A percentile compares a stretch with the other conserved stretches of the same genome.
Evolutionary conservation across 2,888 invertebrate genomes (phyloP).

Genomic region (Eueremaeus valkanovi): DNA sequence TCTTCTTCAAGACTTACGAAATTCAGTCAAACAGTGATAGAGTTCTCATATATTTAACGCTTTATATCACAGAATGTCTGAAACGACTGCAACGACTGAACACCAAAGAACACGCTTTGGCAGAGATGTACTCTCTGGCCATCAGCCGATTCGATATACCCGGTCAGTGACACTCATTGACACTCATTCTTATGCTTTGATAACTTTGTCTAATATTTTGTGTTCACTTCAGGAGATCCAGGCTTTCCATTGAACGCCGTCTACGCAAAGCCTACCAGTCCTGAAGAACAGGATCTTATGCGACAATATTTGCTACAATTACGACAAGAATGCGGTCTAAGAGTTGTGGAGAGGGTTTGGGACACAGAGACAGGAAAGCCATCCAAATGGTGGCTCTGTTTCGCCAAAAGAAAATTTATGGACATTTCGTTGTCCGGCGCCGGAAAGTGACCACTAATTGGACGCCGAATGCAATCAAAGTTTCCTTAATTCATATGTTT

Average conservation of each 20-base stretch:
- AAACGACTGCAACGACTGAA: constrained; percentile 88
- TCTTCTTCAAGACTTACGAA: constrained; percentile 97
- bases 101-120: constrained; percentile 75
- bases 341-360: constrained; percentile 89
- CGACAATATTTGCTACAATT: constrained; percentile 88
- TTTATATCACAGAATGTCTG: constrained; percentile 96
- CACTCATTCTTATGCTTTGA: not conserved
- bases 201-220: not conserved
- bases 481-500: too few relatives aligned
- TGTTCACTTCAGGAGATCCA: constrained; percentile 49
- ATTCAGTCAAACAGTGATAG: constrained; percentile 95
- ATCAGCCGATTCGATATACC: constrained; percentile 74
- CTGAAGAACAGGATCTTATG: constrained; percentile 81
- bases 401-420: constrained; percentile 99
- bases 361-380: constrained; percentile 86
- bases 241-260: constrained; percentile 94
- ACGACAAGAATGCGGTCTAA: constrained; percentile 86
- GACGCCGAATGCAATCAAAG: not conserved
- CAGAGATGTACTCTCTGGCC: constrained; percentile 94
- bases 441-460: constrained; percentile 6
- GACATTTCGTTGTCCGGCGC: constrained; percentile 85
- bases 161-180: constrained; percentile 56
- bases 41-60: constrained; percentile 90
- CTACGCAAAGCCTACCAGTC: constrained; percentile 76
- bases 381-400: constrained; percentile 91